A percentile compares a stretch with the other conserved stretches of the same genome.
Conservation (phyloP, 2,113 vertebrate species). For the Hippocampus abdominalis region DNA sequence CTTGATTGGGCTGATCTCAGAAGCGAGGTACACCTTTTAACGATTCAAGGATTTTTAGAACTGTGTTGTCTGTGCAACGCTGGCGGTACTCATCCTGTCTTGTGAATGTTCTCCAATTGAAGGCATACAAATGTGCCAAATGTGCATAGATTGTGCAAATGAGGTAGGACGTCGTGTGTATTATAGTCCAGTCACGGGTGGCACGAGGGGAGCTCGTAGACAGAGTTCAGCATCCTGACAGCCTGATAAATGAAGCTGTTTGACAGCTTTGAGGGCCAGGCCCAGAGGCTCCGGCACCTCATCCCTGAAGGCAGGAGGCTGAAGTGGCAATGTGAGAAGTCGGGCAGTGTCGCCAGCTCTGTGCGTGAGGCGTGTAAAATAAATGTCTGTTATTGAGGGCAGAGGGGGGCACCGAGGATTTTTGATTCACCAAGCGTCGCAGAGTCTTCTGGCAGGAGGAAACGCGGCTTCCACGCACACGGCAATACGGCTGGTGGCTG, state of each 20-base stretch:
- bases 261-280: neutral
- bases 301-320: neutral
- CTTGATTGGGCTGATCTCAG: too few relatives aligned
- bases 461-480: too few relatives aligned
- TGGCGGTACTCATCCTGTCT: too few relatives aligned
- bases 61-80: too few relatives aligned
- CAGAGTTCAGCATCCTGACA: neutral
- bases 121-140: too few relatives aligned
- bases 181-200: neutral
- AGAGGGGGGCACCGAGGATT: neutral
- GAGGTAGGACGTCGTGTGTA: neutral
- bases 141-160: neutral
- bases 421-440: neutral
- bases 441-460: too few relatives aligned
- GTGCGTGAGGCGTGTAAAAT: neutral
- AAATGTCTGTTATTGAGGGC: neutral
- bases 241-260: conserved; percentile 1
- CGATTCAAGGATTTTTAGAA: too few relatives aligned
- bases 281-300: neutral
- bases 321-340: neutral
- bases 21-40: too few relatives aligned
- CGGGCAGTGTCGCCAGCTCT: neutral
- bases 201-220: neutral
- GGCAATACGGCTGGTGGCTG: too few relatives aligned
- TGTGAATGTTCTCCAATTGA: too few relatives aligned